Base-by-base conservation (phyloP, 2,113 vertebrate species). In the Chiloscyllium plagiosum region DNA sequence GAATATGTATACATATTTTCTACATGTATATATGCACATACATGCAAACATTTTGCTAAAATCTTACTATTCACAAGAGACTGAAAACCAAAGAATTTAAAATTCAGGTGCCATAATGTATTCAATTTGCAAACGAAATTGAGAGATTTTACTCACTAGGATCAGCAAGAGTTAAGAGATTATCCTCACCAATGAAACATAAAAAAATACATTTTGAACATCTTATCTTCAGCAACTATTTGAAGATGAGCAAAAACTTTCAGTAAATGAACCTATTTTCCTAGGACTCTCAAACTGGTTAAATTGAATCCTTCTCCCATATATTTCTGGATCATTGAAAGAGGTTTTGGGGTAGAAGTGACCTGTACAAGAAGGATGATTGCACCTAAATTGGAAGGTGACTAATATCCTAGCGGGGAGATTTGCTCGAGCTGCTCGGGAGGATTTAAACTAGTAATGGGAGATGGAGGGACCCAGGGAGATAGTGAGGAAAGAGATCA, bases 261-360 rank as follows among this genome's bases (percentile, higher is more conserved):
- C 33, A 29, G 52, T 61, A 90, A 90, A 90, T 90, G 13, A 92
- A 92, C 13, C 13, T 92, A 92, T 92, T 92, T 92, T 92, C 52
- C 52, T n/a, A 29, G 6, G 87, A 52, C 56, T 92, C 87, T 65
- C 42, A 65, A 90, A 92, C 65, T 92, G 29, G 33, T 92, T 56
- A 19, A 65, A 47, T 47, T 47, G 42, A 47, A 47, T 47, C 42
- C 42, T 47, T 47, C 42, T 47, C 42, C 42, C 42, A 47, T 47
- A 47, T 47, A 47, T 47, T 47, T 47, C 1, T 47, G 42, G 42
- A 47, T 47, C 42, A 47, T 47, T 47, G 42, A 47, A 47, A 47
- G 86, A 29, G 61, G 33, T 61, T 47, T 47, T 47, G 42, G 42
- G 42, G 42, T 47, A 47, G 42, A 47, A 47, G 42, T 47, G 42